Base-by-base conservation (phyloP, 2,113 vertebrate genomes). In the Gallinago undulata region DNA sequence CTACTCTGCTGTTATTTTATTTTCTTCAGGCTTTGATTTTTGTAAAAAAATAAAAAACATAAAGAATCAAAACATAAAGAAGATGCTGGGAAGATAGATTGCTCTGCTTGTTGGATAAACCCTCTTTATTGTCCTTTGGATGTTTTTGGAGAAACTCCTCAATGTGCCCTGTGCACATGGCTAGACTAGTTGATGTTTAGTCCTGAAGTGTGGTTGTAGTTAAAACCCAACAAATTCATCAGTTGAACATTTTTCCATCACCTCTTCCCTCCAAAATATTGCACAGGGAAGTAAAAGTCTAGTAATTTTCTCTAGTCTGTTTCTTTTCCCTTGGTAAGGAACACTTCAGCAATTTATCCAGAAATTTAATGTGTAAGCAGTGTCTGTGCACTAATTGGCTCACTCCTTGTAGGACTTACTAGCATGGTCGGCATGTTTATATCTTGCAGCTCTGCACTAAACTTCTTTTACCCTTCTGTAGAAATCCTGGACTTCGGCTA, bases 401-500 rank as follows among this genome's bases (percentile, higher is more conserved):
- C 17, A 77, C 23, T 82, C 33, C 35, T 37, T 55, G 3, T 5
- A 45, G 51, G 31, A 66, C 10, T 1, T 11, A 19, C 43, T 92
- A n/a, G 21, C 7, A 2, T 23, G 28, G 28, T 27, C 85, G 47
- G 19, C 37, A 17, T 74, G 47, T 90, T 82, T 69, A 9, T 75
- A 28, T 30, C 50, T 77, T 93, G n/a, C 48, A 56, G 14, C 33
- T 94, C 86, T 90, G 47, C 85, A 60, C 91, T 98, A 67, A 97
- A 39, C 31, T 51, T 85, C 91, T 60, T 87, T 66, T 97, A 72
- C 57, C 67, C 50, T 94, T 88, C 92, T 94, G 55, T 97, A 99
- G 99, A 99, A 98, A 99, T 99, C 97, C 97, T 99, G 98, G 99
- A 99, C 94, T 99, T 99, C 97, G 99, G 99, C 45, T 99, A 99